Conservation (phyloP, 2,888 invertebrate genomes). For the Erpobdella octoculata region DNA sequence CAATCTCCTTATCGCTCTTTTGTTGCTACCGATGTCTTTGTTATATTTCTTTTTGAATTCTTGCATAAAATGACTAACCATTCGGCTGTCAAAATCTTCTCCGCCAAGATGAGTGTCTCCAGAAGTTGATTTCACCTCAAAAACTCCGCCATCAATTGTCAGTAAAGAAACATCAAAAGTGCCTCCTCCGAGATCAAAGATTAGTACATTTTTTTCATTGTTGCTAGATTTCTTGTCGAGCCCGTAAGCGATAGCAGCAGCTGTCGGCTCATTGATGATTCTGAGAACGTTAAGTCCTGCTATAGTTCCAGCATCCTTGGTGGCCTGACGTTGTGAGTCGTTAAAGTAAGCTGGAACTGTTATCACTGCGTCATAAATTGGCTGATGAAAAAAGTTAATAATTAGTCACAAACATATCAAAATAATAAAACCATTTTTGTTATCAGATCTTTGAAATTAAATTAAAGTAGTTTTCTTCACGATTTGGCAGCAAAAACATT, state of each 20-base stretch:
- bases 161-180: slow-evolving; percentile 27
- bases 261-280: slow-evolving; percentile 66
- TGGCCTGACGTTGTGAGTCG: slow-evolving; percentile 55
- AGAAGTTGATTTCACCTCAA: slow-evolving; percentile 56
- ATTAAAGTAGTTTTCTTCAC: not conserved
- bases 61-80: slow-evolving; percentile 50
- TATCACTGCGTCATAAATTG: slow-evolving; percentile 44
- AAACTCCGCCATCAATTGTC: slow-evolving; percentile 20
- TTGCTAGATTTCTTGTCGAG: slow-evolving; percentile 18
- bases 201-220: slow-evolving; percentile 15
- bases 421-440: too few species aligned
- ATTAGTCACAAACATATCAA: too few species aligned
- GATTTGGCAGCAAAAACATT: not conserved
- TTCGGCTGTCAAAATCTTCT: slow-evolving; percentile 61
- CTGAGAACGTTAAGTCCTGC: slow-evolving; percentile 80
- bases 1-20: slow-evolving; percentile 78
- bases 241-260: slow-evolving; percentile 27
- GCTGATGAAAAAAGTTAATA: too few species aligned
- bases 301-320: slow-evolving; percentile 77
- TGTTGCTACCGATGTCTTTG: slow-evolving; percentile 59
- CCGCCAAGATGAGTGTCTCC: slow-evolving; percentile 25
- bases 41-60: slow-evolving; percentile 52
- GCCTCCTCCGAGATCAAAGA: slow-evolving; percentile 25
- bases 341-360: slow-evolving; percentile 53
- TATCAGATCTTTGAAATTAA: too few species aligned